A percentile compares a stretch with the other conserved stretches of the same genome.
These are phyloP conservation scores for Uloborus plumipes DNA, from an alignment of 2,888 invertebrate species.

Conservation along the genomic window DNA sequence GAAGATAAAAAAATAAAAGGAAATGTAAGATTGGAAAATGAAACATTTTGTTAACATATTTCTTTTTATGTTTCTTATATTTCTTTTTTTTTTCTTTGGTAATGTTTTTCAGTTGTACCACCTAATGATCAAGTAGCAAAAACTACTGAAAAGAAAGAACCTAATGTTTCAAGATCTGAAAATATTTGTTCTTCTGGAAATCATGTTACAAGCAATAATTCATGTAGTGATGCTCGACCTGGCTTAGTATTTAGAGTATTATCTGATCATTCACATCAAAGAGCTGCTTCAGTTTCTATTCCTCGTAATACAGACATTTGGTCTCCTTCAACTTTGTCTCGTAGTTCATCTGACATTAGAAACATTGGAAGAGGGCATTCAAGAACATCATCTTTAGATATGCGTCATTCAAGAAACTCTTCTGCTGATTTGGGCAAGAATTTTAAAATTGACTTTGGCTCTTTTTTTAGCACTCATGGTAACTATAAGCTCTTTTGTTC, in stretches of 20 bases:
- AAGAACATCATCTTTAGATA: conserved; percentile 85
- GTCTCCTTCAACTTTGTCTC: conserved; percentile 59
- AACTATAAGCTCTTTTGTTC: background rate
- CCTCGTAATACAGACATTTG: conserved; percentile 87
- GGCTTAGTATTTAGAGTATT: conserved; percentile 71
- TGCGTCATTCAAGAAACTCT: conserved; percentile 81
- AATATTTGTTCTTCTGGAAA: conserved; percentile 2
- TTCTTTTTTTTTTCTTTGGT: background rate
- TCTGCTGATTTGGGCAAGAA: conserved; percentile 82
- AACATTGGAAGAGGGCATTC: conserved; percentile 76
- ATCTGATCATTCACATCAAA: conserved; percentile 53
- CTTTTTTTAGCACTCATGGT: conserved; percentile 76
- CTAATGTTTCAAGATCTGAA: conserved; percentile 22
- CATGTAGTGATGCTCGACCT: conserved; percentile 68
- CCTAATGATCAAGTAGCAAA: conserved; percentile 33
- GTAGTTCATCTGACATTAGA: conserved; percentile 67
- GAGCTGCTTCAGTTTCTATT: conserved; percentile 72
- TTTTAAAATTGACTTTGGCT: conserved; percentile 80
- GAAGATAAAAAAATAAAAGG: too few relatives aligned
- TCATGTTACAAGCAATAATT: background rate
- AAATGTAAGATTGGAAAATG: too few relatives aligned
- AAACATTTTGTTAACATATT: too few relatives aligned
- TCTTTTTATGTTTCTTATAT: background rate
- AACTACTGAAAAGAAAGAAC: conserved; percentile 35
- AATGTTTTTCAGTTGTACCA: conserved; percentile 32